Base-by-base conservation (phyloP, 2,113 vertebrate species). In the Mixornis gularis region DNA sequence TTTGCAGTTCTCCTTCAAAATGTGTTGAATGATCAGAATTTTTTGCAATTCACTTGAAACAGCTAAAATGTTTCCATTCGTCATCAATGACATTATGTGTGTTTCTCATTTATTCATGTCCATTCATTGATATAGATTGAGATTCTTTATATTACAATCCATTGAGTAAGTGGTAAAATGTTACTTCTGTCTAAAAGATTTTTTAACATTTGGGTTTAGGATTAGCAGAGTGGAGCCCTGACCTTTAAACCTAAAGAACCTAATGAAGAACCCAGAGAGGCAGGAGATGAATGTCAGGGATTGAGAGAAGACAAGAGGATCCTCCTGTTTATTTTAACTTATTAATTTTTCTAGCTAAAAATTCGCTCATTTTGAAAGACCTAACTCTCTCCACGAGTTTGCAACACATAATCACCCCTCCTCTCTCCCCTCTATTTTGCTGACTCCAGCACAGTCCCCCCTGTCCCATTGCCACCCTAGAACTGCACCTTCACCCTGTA, bases 1-100 rank as follows among this genome's bases (percentile, higher is more conserved):
- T 87, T 92, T 85, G 19, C 18, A 78, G 17, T 60, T 83, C 56
- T 79, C 27, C 70, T 84, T 90, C n/a, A 63, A 89, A 87, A 71
- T 6, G 8, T 65, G 29, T 24, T 44, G 15, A 78, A 80, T 41
- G 10, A 11, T 19, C 12, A 44, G 85, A 41, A 4, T 4, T 46
- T 72, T 58, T 92, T 79, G 12, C 53, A 69, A 19, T 89, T 90
- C 17, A 12, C 10, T 83, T 62, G 63, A 34, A 90, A 58, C 26
- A 77, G 16, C 29, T 70, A 51, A 49, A 73, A 73, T 70, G 0
- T 59, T 92, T 88, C 49, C 6, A 64, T 82, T 89, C 4, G 34
- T 44, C 74, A 44, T 79, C 17, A 52, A 22, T 40, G 38, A 43
- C 29, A 56, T 14, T 40, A 29, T 53, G 32, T 65, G 34, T 65